Evolutionary conservation across 1,140 invertebrate species (phyloP), one percentile per base, ranked within the genome.

Genomic region (Bombus sylvicola): DNA sequence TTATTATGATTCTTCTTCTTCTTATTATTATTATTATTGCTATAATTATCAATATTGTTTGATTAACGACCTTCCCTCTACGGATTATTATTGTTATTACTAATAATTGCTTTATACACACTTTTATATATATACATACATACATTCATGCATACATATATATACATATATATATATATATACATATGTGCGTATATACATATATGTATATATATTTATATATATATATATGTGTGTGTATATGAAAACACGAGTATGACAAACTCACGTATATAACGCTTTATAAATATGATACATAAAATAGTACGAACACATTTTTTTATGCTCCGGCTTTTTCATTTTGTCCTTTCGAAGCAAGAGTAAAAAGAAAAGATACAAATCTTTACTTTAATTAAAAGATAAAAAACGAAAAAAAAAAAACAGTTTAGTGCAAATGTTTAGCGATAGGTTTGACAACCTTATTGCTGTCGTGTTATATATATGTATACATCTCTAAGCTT

Each of bases 41-140:
- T 73, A 87, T 86, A 80, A 91, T 84, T 92, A 93, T 92, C 84
- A 89, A 90, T 92, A 94, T 95, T 89, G 87, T 93, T 94, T 93
- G 92, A 93, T 94, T 93, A 94, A 94, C 90, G 90, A 82, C 78
- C 68, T 76, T 82, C 66, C 75, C 83, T 73, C 87, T 90, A 88
- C 90, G 90, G 86, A 93, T 94, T 94, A 92, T 92, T 93, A 92
- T 91, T 74, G 90, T 89, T 93, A 93, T 90, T 91, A 93, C 91
- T 94, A 91, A 86, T 78, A n/a, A 71, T 89, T 76, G 79, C 72
- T 85, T 76, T 59, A 86, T 83, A 83, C 68, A 83, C 75, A 88
- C 83, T 88, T 93, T 91, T 92, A 81, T 79, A 81, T 68, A 66
- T 83, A 79, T 39, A 39, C 8, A 39, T 39, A 39, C 8, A 39